Base-by-base conservation (phyloP, 2,888 invertebrate genomes). In the Heliconius aoede region DNA sequence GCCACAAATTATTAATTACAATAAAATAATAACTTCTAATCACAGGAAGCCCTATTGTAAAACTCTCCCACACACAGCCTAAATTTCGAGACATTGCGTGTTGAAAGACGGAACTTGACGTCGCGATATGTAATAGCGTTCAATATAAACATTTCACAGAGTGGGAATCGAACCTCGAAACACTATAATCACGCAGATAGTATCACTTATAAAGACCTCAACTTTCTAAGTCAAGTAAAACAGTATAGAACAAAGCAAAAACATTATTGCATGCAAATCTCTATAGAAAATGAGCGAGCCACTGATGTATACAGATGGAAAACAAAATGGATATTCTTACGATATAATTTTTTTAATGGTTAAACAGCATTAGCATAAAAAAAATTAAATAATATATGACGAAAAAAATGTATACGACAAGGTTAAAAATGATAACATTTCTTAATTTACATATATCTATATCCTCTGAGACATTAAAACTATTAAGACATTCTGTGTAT, bases 221-320 rank as follows among this genome's bases (percentile, higher is more conserved):
- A 51, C 80, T 80, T 79, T 80, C 80, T 76, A 80, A 78, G 76
- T 78, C 81, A 46, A 78, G 68, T 79, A 76, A 76, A 75, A 76
- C 77, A 78, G 77, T 69, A 75, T 71, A 73, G 74, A 76, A 81
- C 82, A 82, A 81, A 78, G 80, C 79, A 79, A 72, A 76, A 78
- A 79, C 78, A 74, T 79, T 78, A 80, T 80, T 79, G 81, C 82
- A 82, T 81, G 80, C 83, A 81, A 81, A 82, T 82, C 67, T 74
- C 69, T 64, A 75, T 78, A 78, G 80, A 80, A 79, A 77, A 78
- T 76, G 71, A 79, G 74, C 61, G 62, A 67, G 26, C 18, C 71
- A 60, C 26, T 15, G 36, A 36, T 60, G 36, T 30, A 51, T 28
- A 24, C 13, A 26, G 15, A 5, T 51, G 9, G 51, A 1, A 21